Evolutionary conservation across 1,140 invertebrate species (phyloP), one percentile per base, ranked within the genome.

Genomic region (Monomorium pharaonis): DNA sequence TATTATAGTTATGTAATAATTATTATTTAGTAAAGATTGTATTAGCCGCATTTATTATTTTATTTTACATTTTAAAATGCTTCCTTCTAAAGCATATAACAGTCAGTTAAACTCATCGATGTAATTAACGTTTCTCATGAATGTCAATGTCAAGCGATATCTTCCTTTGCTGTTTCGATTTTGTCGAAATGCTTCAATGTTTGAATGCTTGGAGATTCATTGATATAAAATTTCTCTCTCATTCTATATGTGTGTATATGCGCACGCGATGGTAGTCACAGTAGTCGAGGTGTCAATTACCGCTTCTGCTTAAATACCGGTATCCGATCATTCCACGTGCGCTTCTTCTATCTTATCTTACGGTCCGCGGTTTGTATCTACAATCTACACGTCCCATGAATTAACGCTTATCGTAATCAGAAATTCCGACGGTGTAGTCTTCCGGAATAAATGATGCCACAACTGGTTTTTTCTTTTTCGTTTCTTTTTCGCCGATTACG

Each of bases 101-200:
- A 3, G 51, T 75, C 27, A 14, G 16, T 70, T 33, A 65, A 5
- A 7, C 7, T 54, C 21, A 37, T 24, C 3, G 9, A 16, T 0
- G 60, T 30, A 77, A 80, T 84, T 85, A 63, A 51, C 16, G 21
- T 10, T 75, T 77, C 47, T 76, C 6, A 27, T 47, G 3, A 49
- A 14, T 65, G 47, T 21, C 54, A 81, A 51, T 63, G 85, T 44
- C 51, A 37, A 65, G 70, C 10, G 9, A 5, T 24, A 42, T 54
- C 27, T n/a, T 18, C 37, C 44, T 42, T 4, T 47, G 37, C 21
- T 6, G 6, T 6, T 1, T 21, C 69, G 62, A 62, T 58, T 84
- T 33, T 30, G 1, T 24, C 33, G 16, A 44, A 49, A 72, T 33
- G 4, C 18, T 42, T 21, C 27, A 24, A 27, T 27, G n/a, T n/a